Evolutionary conservation across 1,140 invertebrate genomes (phyloP).

Genomic region (Aphaenogaster rudis): DNA sequence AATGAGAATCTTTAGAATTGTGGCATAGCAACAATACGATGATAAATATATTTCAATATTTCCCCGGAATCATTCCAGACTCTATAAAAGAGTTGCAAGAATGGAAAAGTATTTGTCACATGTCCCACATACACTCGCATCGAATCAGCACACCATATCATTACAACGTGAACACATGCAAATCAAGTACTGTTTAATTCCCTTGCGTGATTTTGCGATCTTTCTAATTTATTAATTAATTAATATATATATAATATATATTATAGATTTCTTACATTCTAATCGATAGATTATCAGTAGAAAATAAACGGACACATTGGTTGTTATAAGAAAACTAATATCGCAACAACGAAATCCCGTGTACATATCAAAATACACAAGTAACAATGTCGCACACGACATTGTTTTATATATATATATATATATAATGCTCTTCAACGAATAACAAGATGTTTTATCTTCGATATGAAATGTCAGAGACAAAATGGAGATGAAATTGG

Average conservation of each 20-base stretch:
- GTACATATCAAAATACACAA: conserved; percentile 59
- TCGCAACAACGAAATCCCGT: conserved; percentile 59
- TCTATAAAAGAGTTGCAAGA: conserved; percentile 57
- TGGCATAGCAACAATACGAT: conserved; percentile 64
- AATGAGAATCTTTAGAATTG: conserved; percentile 74
- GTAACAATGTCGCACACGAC: conserved; percentile 64
- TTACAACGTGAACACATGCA: conserved; percentile 46
- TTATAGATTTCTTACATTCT: conserved; percentile 82
- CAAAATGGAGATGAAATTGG: conserved; percentile 42
- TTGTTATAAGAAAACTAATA: conserved; percentile 65
- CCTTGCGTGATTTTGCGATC: conserved; percentile 58
- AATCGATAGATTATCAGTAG: conserved; percentile 76
- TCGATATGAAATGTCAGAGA: conserved; percentile 44
- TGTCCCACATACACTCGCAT: conserved; percentile 28
- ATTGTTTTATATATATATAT: conserved; percentile 41
- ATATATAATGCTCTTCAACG: conserved; percentile 43
- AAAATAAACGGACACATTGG: conserved; percentile 72
- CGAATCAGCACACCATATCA: conserved; percentile 19
- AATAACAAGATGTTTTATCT: conserved; percentile 55
- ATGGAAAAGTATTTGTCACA: conserved; percentile 51
- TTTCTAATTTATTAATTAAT: conserved; percentile 63
- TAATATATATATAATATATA: conserved; percentile 76
- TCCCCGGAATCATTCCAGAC: conserved; percentile 20
- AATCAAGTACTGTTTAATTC: conserved; percentile 47
- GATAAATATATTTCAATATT: conserved; percentile 53